Evolutionary conservation across 2,113 vertebrate species (phyloP).

Genomic region (Chlorodrepanis virens): DNA sequence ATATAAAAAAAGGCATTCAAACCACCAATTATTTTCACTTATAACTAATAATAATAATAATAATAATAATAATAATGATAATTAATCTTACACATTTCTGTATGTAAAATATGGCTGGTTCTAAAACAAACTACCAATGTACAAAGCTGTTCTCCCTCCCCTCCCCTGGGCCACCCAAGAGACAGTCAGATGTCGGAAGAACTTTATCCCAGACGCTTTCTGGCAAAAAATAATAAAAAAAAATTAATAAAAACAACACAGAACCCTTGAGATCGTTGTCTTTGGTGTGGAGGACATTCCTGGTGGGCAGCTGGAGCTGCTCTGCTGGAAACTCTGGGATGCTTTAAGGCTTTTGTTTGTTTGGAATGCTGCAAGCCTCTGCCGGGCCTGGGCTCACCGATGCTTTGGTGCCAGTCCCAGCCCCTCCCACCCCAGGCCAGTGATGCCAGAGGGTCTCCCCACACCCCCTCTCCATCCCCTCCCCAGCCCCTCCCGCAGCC

Average conservation of each 20-base stretch:
- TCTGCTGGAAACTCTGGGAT: not conserved
- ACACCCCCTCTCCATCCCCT: not conserved
- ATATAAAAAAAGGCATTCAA: slow-evolving; percentile 14
- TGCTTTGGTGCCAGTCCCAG: slow-evolving; percentile 59
- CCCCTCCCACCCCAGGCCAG: not conserved
- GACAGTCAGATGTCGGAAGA: not conserved
- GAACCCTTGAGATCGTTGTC: slow-evolving; percentile 67
- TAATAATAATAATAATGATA: slow-evolving; percentile 58
- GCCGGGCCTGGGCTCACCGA: not conserved
- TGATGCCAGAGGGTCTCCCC: not conserved
- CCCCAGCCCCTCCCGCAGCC: slow-evolving; percentile 16
- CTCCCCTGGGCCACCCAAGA: slow-evolving; percentile 53
- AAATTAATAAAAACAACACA: not conserved
- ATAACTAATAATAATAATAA: slow-evolving; percentile 5
- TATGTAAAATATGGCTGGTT: slow-evolving; percentile 69
- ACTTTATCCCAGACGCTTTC: slow-evolving; percentile 26
- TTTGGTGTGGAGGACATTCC: slow-evolving; percentile 73
- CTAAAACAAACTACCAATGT: slow-evolving; percentile 69
- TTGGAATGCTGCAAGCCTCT: slow-evolving; percentile 2
- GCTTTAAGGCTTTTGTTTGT: slow-evolving; percentile 3
- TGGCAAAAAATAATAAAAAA: not conserved
- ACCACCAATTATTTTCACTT: slow-evolving; percentile 5
- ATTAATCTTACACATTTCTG: slow-evolving; percentile 54
- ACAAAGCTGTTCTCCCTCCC: slow-evolving; percentile 55
- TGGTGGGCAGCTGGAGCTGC: slow-evolving; percentile 1